Base-by-base conservation (phyloP, 2,797 vertebrate genomes). In the Thaleichthys pacificus region DNA sequence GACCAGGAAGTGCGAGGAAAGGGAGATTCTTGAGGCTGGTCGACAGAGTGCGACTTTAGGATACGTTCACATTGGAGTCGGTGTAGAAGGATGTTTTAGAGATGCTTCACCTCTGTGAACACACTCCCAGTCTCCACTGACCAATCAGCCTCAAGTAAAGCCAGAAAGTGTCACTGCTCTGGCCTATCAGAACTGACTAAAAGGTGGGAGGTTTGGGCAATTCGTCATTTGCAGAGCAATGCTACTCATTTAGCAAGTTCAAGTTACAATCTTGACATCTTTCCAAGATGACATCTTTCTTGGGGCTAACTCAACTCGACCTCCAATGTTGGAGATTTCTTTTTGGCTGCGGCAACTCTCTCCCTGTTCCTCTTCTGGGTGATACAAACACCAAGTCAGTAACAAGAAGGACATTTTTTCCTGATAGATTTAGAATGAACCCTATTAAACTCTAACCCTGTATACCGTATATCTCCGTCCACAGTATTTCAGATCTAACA, bases 171-270 rank as follows among this genome's bases (percentile, higher is more conserved):
- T 9, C 57, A 60, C 30, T 60, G 32, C 30, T 47, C 60, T 38
- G 61, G 69, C 60, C 69, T 47, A 70, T 62, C 60, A 70, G 60
- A 63, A 70, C 5, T 71, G 38, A 62, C 42, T 38, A 71, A 64
- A 32, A 19, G 17, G n/a, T 9, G 35, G 21, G 14, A 64, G 62
- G 35, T 9, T 32, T 21, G 14, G 11, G 19, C 35, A 64, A 42
- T 64, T 42, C 32, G 32, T 64, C 35, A 64, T 64, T 64, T 64
- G 62, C 32, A 42, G 62, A 64, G 62, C 35, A 22, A 19, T 12
- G 32, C 38, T 64, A 26, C 58, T 26, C 58, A 47, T 47, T 11
- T 3, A 47, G 42, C 42, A 47, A 47, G 11, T 47, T 47, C 14
- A 8, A 47, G 0, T 47, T 14, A 14, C 12, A 47, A 47, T 47